Conservation (phyloP, 1,140 invertebrate genomes). For the Brachionus plicatilis region DNA sequence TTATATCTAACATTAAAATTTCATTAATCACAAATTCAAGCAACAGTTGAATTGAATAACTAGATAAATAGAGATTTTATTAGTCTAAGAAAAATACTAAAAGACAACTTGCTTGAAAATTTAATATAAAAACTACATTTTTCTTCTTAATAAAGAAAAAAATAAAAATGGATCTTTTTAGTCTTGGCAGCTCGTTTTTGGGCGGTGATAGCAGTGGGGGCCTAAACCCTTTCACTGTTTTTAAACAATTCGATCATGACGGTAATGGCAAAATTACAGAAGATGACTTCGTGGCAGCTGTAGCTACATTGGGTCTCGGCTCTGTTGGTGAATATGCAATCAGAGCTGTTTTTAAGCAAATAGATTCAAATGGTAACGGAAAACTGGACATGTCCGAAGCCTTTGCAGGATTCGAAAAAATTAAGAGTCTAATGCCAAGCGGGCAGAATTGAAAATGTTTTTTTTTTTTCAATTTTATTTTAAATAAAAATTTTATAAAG, state of each 20-base stretch:
- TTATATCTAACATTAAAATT: neutral
- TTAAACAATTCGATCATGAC: conserved; percentile 28
- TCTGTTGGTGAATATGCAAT: neutral
- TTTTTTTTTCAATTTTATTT: neutral
- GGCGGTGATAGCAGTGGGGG: neutral
- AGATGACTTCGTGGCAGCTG: conserved; percentile 1
- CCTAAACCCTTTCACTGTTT: conserved; percentile 17
- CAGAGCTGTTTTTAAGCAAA: neutral
- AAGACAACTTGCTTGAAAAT: neutral
- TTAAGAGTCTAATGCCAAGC: neutral
- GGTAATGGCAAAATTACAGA: conserved; percentile 29
- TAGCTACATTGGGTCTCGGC: neutral
- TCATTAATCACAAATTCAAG: neutral
- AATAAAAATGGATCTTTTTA: neutral
- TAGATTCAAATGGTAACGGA: conserved; percentile 23
- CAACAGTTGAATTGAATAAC: neutral
- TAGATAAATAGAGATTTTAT: neutral
- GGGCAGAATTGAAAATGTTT: neutral
- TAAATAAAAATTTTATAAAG: neutral
- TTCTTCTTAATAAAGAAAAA: neutral
- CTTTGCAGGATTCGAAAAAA: neutral
- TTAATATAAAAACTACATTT: neutral
- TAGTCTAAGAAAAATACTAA: neutral
- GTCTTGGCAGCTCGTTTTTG: neutral
- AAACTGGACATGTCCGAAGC: conserved; percentile 13